Conservation (phyloP, 2,888 invertebrate species). For the Hypomecis atomaria region DNA sequence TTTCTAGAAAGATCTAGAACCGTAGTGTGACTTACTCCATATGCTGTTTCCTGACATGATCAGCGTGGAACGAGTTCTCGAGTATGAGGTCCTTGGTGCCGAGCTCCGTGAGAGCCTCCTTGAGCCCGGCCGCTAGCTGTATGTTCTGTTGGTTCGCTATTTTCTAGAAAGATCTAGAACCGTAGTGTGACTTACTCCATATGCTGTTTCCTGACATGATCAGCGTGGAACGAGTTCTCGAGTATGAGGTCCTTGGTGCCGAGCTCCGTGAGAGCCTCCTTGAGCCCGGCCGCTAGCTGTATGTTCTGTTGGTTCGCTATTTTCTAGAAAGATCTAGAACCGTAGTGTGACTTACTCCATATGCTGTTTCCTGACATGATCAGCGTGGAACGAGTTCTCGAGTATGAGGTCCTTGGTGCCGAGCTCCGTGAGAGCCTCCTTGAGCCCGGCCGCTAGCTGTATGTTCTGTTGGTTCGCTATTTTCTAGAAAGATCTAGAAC, state of each 20-base stretch:
- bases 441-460: conserved; percentile 50
- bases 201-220: conserved; percentile 69
- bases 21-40: no score
- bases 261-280: conserved; percentile 46
- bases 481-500: conserved; percentile 28
- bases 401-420: conserved; percentile 51
- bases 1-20: no score
- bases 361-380: conserved; percentile 69
- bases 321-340: conserved; percentile 28
- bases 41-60: conserved; percentile 69
- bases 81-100: conserved; percentile 29
- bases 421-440: conserved; percentile 46
- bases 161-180: conserved; percentile 28
- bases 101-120: conserved; percentile 46
- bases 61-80: conserved; percentile 54
- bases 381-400: conserved; percentile 63
- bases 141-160: conserved; percentile 64
- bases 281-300: conserved; percentile 50
- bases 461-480: conserved; percentile 64
- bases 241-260: conserved; percentile 46
- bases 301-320: conserved; percentile 64
- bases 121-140: conserved; percentile 50
- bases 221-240: conserved; percentile 63
- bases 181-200: conserved; percentile 63
- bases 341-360: conserved; percentile 63